Percentiles rank a stretch among this genome's conserved stretches.
Evolutionary conservation across 2,888 invertebrate species (phyloP).

Genomic region (Eupithecia exiguata): DNA sequence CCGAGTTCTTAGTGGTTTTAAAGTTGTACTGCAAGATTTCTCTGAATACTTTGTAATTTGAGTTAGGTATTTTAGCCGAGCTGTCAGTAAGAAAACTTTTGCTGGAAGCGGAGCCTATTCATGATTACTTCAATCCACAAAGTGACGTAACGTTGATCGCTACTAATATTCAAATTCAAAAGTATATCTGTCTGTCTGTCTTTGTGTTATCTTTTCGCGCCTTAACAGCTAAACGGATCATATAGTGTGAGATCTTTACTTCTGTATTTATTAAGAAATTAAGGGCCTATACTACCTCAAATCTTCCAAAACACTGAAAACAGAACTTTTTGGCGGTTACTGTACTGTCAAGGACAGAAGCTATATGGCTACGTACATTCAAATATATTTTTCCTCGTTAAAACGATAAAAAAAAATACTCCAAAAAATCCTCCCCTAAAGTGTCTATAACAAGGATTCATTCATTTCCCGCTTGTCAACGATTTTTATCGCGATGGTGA

Average conservation of each 20-base stretch:
- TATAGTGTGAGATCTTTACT: no score
- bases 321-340: no score
- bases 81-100: not conserved
- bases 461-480: conserved; percentile 56
- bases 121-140: not conserved
- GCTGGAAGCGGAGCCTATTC: not conserved
- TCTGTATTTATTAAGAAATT: no score
- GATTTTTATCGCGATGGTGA: conserved; percentile 43
- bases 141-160: not conserved
- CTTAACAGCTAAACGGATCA: no score
- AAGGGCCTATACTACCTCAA: no score
- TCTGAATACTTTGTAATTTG: conserved; percentile 10
- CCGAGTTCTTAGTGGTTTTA: conserved; percentile 21
- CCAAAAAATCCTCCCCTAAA: conserved; percentile 33
- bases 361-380: not conserved
- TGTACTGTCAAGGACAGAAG: no score
- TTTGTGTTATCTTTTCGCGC: no score
- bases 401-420: conserved; percentile 2
- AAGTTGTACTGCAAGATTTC: conserved; percentile 13
- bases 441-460: conserved; percentile 45
- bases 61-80: not conserved
- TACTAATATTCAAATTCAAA: no score
- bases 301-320: no score
- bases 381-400: not conserved
- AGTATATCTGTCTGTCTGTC: no score